Evolutionary conservation across 2,888 invertebrate species (phyloP).

Genomic region (Leucozona laternaria): DNA sequence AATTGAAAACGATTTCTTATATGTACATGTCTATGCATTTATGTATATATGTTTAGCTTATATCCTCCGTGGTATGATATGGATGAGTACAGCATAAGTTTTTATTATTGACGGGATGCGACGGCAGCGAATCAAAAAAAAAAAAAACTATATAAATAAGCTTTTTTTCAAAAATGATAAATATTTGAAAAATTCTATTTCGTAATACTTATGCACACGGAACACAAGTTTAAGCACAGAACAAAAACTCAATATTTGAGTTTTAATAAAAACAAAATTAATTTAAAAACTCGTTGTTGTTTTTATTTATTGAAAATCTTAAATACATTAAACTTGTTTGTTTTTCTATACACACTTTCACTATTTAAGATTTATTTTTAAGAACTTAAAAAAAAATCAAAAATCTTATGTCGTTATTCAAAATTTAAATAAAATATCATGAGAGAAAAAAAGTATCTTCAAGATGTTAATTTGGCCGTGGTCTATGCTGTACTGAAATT

Average conservation of each 20-base stretch:
- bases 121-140: conserved; percentile 28
- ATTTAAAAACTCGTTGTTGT: not conserved
- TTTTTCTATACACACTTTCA: conserved; percentile 5
- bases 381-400: conserved; percentile 34
- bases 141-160: conserved; percentile 22
- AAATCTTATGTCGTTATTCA: conserved; percentile 34
- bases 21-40: not conserved
- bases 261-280: not conserved
- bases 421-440: not conserved
- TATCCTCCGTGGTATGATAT: conserved; percentile 28
- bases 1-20: not conserved
- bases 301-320: not conserved
- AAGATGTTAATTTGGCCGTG: conserved; percentile 76
- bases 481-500: conserved; percentile 77
- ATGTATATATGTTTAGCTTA: not conserved
- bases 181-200: conserved; percentile 62
- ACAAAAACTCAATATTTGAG: conserved; percentile 9
- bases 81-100: conserved; percentile 68
- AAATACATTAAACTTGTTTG: not conserved
- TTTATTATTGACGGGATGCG: conserved; percentile 19
- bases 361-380: conserved; percentile 27
- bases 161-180: conserved; percentile 20
- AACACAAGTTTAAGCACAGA: conserved; percentile 49
- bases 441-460: conserved; percentile 25
- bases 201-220: conserved; percentile 75